Percentiles rank a stretch among this genome's conserved stretches.
Conservation (phyloP, 2,797 vertebrate genomes). For the Microcaecilia unicolor region DNA sequence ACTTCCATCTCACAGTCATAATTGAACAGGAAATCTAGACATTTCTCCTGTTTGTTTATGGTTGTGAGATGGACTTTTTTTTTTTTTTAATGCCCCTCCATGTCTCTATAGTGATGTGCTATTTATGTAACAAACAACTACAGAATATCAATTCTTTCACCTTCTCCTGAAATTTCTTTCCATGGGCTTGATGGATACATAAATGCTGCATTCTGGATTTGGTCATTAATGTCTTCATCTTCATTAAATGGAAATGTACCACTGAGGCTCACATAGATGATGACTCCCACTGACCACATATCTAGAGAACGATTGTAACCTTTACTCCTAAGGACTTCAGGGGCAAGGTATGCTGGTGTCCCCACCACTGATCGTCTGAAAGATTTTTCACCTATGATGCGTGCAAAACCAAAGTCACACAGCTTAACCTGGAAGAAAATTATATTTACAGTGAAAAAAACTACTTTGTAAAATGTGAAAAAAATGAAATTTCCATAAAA, state of each 20-base stretch:
- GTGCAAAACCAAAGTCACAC: conserved; percentile 93
- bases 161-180: conserved; percentile 91
- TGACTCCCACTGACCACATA: conserved; percentile 97
- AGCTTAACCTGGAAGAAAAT: conserved; percentile 76
- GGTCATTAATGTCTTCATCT: conserved; percentile 95
- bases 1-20: too few species aligned
- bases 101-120: too few species aligned
- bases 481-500: rapidly evolving
- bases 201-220: conserved; percentile 95
- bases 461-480: not conserved
- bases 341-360: conserved; percentile 89
- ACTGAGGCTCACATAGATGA: conserved; percentile 91
- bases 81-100: too few species aligned
- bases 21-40: too few species aligned
- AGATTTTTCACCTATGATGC: conserved; percentile 96
- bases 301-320: conserved; percentile 95
- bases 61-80: too few species aligned
- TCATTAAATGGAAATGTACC: conserved; percentile 96
- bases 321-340: conserved; percentile 91
- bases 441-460: not conserved
- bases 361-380: conserved; percentile 94
- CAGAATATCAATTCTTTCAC: conserved; percentile 56
- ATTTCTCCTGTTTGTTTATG: too few species aligned
- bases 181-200: conserved; percentile 94
- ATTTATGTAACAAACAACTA: too few species aligned